Conservation (phyloP, 2,888 invertebrate genomes). For the Eutolmus rufibarbis region DNA sequence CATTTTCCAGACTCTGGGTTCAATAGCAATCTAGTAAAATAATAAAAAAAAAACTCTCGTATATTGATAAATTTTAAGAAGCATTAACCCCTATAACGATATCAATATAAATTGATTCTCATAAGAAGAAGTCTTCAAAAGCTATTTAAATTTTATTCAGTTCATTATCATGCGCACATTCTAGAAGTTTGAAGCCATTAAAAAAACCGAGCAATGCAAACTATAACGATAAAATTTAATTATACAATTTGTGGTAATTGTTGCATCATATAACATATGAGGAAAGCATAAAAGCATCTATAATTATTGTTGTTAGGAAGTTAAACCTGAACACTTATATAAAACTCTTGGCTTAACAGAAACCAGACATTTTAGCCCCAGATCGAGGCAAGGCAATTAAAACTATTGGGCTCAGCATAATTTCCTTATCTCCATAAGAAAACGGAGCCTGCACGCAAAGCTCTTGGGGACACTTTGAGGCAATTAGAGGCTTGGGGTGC, state of each 20-base stretch:
- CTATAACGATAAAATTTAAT: neutral
- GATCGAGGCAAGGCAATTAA: constrained; percentile 8
- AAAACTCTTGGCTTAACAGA: neutral
- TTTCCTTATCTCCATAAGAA: constrained; percentile 5
- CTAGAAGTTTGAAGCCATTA: neutral
- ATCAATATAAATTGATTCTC: neutral
- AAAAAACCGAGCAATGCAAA: neutral
- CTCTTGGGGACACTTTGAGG: neutral
- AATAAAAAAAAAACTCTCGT: too few species aligned
- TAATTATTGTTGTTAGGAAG: neutral
- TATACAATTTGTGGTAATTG: neutral
- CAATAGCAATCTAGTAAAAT: too few species aligned
- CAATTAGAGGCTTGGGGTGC: constrained; percentile 4
- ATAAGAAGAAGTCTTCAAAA: neutral
- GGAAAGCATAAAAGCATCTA: neutral
- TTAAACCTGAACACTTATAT: neutral
- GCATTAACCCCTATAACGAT: too few species aligned
- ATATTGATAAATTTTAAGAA: too few species aligned
- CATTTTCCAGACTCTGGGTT: too few species aligned
- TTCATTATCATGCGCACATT: neutral
- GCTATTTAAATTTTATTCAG: neutral
- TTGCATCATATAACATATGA: neutral
- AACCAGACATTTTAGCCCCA: neutral
- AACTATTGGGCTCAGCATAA: neutral
- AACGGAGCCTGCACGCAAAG: constrained; percentile 21